Base-by-base conservation (phyloP, 2,113 vertebrate species). In the Phodopus roborovskii region DNA sequence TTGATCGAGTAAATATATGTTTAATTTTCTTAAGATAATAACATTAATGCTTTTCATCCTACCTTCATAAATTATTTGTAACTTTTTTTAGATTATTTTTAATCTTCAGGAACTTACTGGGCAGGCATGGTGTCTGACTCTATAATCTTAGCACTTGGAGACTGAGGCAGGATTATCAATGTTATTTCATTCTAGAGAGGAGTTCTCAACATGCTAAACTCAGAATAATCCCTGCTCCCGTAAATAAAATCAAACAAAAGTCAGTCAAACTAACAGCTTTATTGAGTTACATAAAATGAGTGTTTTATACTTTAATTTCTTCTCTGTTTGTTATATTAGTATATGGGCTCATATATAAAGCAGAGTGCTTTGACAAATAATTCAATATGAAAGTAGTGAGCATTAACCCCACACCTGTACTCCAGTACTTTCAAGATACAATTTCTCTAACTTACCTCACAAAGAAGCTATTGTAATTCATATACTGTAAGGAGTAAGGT, bases 351-450 rank as follows among this genome's bases (percentile, higher is more conserved):
- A 33, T 42, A 7, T 66, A 30, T 30, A 96, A 13, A 84, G 6
- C 45, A 48, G 56, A 90, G 6, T 81, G 28, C 11, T 89, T 88
- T 79, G 78, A 92, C 62, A 79, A 58, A 77, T n/a, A 81, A 75
- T 92, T 97, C 90, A 93, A 92, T 92, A 20, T 88, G 68, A 95
- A 93, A 78, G 71, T 50, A 96, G 30, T 4, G 22, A 64, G 33
- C 9, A 90, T 90, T 85, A 94, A 82, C 15, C 22, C 12, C 1
- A 36, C 7, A 53, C 1, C 12, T 7, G 60, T n/a, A 30, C 28
- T 39, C 17, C n/a, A 92, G 1, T n/a, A n/a, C 26, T 77, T 78
- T 90, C 96, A 45, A 53, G 45, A 73, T 82, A 5, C 68, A 88
- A 66, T 93, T 73, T 88, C 60, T 94, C 26, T 88, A 88, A 10